Evolutionary conservation across 1,140 invertebrate genomes (phyloP), one percentile per base, ranked within the genome.

Genomic region (Potamilus streckersoni): DNA sequence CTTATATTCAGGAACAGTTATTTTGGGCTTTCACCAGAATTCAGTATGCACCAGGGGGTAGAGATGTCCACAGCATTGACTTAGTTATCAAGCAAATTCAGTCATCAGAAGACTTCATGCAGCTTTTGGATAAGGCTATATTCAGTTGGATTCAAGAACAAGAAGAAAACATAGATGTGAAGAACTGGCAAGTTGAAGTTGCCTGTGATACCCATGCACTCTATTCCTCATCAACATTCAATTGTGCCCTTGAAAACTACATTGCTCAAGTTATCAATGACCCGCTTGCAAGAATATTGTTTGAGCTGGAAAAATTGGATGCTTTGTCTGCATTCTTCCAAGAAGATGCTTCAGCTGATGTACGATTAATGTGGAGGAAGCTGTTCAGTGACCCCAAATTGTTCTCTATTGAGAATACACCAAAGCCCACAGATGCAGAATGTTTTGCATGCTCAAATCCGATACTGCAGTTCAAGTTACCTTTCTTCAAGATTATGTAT

Each of bases 11-110:
- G 27, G 71, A 81, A 8, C 61, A 81, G 15, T 31, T 84, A 16
- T 81, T 84, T 49, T 84, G 83, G 83, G 76, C 80, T 62, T 83
- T 83, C 31, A 78, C 83, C 2, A 68, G 79, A n/a, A 83, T 84
- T n/a, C 65, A 78, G 66, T 84, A 81, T 65, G 60, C 71, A 14
- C 27, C 20, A 38, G 27, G 56, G 55, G 74, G 74, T 23, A 71
- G 79, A 19, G 31, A 75, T 74, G 31, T 79, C 11, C 68, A 71
- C 19, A 78, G 66, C 61, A 72, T 83, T 13, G 75, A 57, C 66
- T n/a, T 71, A 17, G 15, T 80, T 0, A 64, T 84, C 16, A 27
- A 73, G 6, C 68, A 76, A 23, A 31, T 82, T 2, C 27, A 69
- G 55, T 16, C n/a, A 1, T 79, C 69, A 63, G 59, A 73, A 57